Conservation (phyloP, 1,140 invertebrate species). For the Dendroctonus valens region DNA sequence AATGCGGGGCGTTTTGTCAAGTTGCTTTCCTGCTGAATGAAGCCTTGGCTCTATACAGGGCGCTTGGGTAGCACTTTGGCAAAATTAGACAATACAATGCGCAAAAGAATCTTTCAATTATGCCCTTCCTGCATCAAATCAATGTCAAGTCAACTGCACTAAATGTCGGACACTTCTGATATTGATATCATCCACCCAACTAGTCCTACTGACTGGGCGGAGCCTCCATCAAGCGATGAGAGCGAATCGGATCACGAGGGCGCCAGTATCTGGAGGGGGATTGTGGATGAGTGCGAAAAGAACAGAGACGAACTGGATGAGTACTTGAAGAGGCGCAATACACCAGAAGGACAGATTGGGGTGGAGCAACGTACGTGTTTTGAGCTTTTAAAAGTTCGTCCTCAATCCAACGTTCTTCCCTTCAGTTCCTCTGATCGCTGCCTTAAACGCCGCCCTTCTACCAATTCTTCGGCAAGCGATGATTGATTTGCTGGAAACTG, state of each 20-base stretch:
- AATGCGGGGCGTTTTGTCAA: too few relatives aligned
- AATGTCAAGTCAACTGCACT: neutral
- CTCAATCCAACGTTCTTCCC: too few relatives aligned
- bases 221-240: neutral
- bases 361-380: slow-evolving; percentile 8
- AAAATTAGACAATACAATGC: too few relatives aligned
- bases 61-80: too few relatives aligned
- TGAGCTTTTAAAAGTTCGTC: too few relatives aligned
- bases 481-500: too few relatives aligned
- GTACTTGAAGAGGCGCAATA: slow-evolving; percentile 6
- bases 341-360: neutral
- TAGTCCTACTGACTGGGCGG: neutral
- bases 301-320: slow-evolving; percentile 8
- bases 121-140: neutral
- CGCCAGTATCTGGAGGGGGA: neutral
- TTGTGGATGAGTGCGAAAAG: slow-evolving; percentile 4
- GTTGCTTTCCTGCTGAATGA: too few relatives aligned
- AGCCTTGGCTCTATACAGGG: too few relatives aligned
- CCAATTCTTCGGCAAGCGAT: too few relatives aligned
- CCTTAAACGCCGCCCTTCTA: too few relatives aligned
- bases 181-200: neutral
- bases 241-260: neutral
- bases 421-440: too few relatives aligned
- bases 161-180: neutral
- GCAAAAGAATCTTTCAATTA: neutral